Evolutionary conservation across 2,888 invertebrate species (phyloP).

Genomic region (Archips crataeganus): DNA sequence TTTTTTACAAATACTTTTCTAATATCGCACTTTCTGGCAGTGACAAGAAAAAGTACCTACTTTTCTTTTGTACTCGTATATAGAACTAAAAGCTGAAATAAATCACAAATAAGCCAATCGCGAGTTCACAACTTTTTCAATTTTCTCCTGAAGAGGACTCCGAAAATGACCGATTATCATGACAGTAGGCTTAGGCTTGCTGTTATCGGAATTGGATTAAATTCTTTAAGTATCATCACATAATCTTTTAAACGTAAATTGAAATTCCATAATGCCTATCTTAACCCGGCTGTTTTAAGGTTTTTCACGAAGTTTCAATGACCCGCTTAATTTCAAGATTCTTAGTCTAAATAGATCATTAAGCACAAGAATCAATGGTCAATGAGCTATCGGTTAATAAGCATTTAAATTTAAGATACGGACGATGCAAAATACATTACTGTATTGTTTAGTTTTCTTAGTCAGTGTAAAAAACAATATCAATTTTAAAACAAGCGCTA

Average conservation of each 20-base stretch:
- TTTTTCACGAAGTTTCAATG: not conserved
- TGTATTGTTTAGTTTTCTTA: too few relatives aligned
- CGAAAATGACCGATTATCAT: conserved; percentile 33
- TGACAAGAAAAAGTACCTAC: not conserved
- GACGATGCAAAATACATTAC: too few relatives aligned
- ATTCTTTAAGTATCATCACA: conserved; percentile 22
- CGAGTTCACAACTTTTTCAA: conserved; percentile 31
- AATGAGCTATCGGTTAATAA: too few relatives aligned
- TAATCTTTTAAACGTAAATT: conserved; percentile 11
- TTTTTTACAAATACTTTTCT: not conserved
- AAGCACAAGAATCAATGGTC: too few relatives aligned
- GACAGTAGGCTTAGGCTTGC: conserved; percentile 8
- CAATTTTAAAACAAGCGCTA: not conserved
- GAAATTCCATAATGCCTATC: not conserved
- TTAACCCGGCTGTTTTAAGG: too few relatives aligned
- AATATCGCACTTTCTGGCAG: not conserved
- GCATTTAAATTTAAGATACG: too few relatives aligned
- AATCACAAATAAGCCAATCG: not conserved
- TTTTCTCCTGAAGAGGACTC: conserved; percentile 28
- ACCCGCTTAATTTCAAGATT: not conserved
- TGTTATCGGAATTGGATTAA: conserved; percentile 27
- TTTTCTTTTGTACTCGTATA: not conserved
- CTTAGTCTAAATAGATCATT: too few relatives aligned
- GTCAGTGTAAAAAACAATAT: too few relatives aligned
- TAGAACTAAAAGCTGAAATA: conserved; percentile 5